Percentiles rank a stretch among this genome's conserved stretches.
Conservation (phyloP, 2,797 vertebrate genomes). For the Hylomyscus alleni region DNA sequence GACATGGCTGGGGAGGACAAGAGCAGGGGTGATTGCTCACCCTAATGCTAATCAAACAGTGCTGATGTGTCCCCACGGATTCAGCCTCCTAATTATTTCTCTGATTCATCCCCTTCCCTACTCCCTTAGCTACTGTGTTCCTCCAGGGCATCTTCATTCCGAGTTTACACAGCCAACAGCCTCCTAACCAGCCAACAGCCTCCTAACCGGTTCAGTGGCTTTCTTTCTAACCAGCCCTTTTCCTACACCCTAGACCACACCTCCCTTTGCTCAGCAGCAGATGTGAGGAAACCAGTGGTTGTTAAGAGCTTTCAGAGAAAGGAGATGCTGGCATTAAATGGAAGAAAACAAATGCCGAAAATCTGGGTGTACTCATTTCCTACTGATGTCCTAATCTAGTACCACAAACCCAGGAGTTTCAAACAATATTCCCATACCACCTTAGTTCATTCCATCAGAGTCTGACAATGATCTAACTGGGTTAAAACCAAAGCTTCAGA, state of each 20-base stretch:
- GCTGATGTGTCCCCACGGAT: background rate
- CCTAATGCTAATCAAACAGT: background rate
- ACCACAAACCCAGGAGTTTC: background rate
- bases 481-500: background rate
- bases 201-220: background rate
- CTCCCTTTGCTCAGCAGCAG: background rate
- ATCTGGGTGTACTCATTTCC: background rate
- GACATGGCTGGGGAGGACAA: rapidly evolving
- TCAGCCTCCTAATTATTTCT: constrained; percentile 44
- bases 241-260: background rate
- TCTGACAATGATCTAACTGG: background rate
- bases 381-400: background rate
- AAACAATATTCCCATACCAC: background rate
- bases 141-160: constrained; percentile 46
- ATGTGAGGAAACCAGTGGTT: background rate
- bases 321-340: background rate
- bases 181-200: background rate
- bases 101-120: background rate
- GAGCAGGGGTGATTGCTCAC: background rate
- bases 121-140: background rate
- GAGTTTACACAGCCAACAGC: constrained; percentile 25
- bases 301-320: background rate
- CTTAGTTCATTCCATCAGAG: constrained; percentile 1
- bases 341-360: background rate
- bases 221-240: background rate